phyloP scores from a whole-genome alignment of 35 echinoderm and acorn worm species.

The Strongylocentrotus purpuratus region DNA sequence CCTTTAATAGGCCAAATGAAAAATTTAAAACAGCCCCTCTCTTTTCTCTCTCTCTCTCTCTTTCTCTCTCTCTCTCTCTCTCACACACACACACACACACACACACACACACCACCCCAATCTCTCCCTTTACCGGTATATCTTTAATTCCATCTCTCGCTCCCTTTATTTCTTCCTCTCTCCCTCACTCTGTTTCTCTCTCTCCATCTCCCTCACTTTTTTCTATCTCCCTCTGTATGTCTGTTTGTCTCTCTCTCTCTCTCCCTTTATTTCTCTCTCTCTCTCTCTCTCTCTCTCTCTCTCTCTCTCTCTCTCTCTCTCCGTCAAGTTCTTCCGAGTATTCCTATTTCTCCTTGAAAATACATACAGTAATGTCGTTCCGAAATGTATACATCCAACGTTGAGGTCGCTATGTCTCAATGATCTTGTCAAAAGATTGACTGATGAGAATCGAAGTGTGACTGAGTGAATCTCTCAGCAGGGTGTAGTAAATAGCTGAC shows the following conservation, averaged over 20 bases:
- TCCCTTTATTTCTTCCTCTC: not conserved
- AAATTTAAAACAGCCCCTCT: too few species aligned
- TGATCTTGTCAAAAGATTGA: not conserved
- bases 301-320: not conserved
- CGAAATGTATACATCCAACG: not conserved
- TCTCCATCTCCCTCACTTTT: not conserved
- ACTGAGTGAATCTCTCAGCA: too few species aligned
- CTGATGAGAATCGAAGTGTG: too few species aligned
- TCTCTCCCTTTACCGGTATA: too few species aligned
- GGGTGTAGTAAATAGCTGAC: too few species aligned
- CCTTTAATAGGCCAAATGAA: too few species aligned
- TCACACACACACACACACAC: not conserved
- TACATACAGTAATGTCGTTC: not conserved
- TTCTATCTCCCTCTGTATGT: too few species aligned
- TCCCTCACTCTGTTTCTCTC: not conserved
- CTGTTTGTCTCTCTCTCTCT: not conserved
- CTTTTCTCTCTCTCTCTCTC: constrained; percentile 29
- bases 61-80: not conserved
- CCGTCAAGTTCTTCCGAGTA: not conserved
- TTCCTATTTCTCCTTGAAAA: not conserved
- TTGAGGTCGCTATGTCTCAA: not conserved
- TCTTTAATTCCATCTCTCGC: too few species aligned
- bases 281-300: not conserved
- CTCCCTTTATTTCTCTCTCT: not conserved
- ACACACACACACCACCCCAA: not conserved